Evolutionary conservation across 2,113 vertebrate species (phyloP).

Genomic region (Tragulus kanchil): DNA sequence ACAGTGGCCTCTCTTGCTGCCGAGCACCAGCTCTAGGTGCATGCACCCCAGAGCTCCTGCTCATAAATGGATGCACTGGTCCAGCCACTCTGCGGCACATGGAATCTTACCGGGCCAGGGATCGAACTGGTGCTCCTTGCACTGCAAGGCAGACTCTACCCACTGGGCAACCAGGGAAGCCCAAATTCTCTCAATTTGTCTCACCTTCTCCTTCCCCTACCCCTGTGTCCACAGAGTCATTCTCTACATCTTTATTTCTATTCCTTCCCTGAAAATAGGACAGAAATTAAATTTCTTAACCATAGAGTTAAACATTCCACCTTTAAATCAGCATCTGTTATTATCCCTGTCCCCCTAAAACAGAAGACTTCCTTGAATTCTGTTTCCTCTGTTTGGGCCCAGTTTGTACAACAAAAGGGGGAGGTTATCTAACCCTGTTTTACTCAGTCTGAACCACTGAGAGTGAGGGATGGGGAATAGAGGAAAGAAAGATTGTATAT

Average conservation of each 20-base stretch:
- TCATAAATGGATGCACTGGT: no score
- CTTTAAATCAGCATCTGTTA: neutral
- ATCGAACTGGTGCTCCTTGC: no score
- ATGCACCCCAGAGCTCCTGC: no score
- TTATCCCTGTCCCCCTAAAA: neutral
- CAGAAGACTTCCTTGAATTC: neutral
- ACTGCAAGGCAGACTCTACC: no score
- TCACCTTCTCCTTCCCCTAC: neutral
- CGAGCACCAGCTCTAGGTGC: no score
- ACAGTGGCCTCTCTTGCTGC: no score
- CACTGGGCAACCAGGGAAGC: no score
- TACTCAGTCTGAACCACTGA: neutral
- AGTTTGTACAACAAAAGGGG: neutral
- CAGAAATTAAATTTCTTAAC: neutral
- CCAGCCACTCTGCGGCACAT: no score
- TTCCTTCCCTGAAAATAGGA: neutral
- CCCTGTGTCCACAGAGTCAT: neutral
- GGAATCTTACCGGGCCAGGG: no score
- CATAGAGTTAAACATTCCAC: neutral
- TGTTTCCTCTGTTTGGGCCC: neutral
- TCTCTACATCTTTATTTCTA: neutral
- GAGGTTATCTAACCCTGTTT: neutral
- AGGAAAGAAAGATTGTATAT: neutral
- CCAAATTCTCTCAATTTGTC: neutral
- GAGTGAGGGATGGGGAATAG: rapidly evolving